These are phyloP conservation scores for Platysteira castanea DNA, from an alignment of 2,113 vertebrate species.

Conservation along the genomic window DNA sequence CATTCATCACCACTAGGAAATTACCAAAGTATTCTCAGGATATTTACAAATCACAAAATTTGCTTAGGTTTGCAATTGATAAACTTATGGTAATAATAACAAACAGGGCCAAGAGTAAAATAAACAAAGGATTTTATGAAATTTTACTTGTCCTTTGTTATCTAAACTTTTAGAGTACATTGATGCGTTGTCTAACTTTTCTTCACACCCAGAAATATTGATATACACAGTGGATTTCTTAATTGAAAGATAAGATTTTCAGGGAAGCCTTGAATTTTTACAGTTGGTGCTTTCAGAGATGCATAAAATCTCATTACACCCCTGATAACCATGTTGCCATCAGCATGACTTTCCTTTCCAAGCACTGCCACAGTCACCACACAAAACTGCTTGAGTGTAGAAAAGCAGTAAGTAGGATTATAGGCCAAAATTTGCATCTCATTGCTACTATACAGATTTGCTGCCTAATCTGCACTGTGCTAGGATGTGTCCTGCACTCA, in stretches of 20 bases:
- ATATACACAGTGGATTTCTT: not conserved
- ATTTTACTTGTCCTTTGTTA: not conserved
- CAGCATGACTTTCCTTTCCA: accelerated
- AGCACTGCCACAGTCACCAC: not conserved
- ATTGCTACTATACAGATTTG: not conserved
- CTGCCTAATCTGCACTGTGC: not conserved
- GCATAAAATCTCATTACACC: accelerated
- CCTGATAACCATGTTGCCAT: not conserved
- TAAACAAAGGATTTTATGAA: not conserved
- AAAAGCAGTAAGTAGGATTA: not conserved
- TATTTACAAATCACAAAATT: not conserved
- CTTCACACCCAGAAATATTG: not conserved
- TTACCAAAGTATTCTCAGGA: accelerated
- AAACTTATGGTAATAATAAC: not conserved
- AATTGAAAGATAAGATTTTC: not conserved
- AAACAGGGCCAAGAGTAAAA: not conserved
- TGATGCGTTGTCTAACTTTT: not conserved
- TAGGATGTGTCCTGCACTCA: not conserved
- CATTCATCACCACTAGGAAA: not conserved
- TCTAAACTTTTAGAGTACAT: not conserved
- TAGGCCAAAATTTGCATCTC: not conserved
- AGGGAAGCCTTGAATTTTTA: not conserved
- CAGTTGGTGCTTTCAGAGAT: not conserved
- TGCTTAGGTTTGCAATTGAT: not conserved
- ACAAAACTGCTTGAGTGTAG: not conserved